Evolutionary conservation across 2,797 vertebrate species (phyloP).

Genomic region (Sebastes umbrosus): DNA sequence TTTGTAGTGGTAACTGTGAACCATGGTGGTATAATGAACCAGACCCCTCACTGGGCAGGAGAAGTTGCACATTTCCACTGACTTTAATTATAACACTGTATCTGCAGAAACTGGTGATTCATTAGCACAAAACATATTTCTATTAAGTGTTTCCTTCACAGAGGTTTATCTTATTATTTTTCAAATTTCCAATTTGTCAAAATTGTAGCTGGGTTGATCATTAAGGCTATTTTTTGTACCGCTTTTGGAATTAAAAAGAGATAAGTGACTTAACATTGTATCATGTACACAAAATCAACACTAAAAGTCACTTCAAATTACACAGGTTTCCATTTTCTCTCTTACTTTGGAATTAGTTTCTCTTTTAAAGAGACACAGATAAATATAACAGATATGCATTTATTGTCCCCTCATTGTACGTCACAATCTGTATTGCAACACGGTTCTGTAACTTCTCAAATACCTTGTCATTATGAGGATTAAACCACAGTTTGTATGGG

Average conservation of each 20-base stretch:
- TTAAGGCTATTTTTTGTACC: background rate
- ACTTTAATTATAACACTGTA: constrained; percentile 45
- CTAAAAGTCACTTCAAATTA: background rate
- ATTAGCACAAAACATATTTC: constrained; percentile 34
- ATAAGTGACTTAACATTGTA: background rate
- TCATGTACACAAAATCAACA: background rate
- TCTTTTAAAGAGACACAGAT: background rate
- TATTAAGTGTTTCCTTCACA: background rate
- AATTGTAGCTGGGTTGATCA: background rate
- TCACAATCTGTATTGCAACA: background rate
- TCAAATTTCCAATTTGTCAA: constrained; percentile 12
- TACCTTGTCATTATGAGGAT: background rate
- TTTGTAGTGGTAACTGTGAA: background rate
- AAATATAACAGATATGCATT: background rate
- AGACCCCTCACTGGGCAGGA: constrained; percentile 6
- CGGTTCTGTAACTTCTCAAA: background rate
- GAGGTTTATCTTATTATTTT: background rate
- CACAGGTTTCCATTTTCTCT: background rate
- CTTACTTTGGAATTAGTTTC: background rate
- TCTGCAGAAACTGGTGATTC: constrained; percentile 23
- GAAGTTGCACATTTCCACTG: constrained; percentile 2
- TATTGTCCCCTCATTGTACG: background rate
- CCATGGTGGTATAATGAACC: background rate
- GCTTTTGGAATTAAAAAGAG: constrained; percentile 8
- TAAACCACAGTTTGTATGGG: background rate